Evolutionary conservation across 1,140 invertebrate genomes (phyloP).

Genomic region (Augochlora pura): DNA sequence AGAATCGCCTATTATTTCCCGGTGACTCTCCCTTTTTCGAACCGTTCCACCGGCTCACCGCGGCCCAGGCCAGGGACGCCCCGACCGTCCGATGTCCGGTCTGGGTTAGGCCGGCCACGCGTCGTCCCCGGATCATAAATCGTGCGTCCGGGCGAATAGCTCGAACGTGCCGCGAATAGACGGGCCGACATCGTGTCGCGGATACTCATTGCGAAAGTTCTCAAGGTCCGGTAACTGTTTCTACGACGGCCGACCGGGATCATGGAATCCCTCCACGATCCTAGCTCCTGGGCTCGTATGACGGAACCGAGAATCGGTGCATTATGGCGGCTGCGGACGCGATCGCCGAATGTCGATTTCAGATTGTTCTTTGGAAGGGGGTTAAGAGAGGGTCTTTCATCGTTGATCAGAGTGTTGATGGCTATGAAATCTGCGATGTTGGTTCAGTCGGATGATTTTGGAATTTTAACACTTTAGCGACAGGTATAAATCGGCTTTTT

Average conservation of each 20-base stretch:
- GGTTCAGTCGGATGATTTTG: too few relatives aligned
- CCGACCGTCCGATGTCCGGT: not conserved
- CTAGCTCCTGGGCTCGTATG: not conserved
- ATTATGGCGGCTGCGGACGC: too few relatives aligned
- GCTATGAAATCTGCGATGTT: too few relatives aligned
- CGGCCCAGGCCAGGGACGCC: not conserved
- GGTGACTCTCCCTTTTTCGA: constrained; percentile 7
- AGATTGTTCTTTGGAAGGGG: too few relatives aligned
- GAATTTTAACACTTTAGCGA: too few relatives aligned
- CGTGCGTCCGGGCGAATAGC: not conserved
- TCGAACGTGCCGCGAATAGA: constrained; percentile 22
- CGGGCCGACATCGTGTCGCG: not conserved
- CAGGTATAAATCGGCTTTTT: too few relatives aligned
- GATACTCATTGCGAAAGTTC: not conserved
- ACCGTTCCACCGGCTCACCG: too few relatives aligned
- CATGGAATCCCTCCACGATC: not conserved
- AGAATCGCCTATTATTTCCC: constrained; percentile 40
- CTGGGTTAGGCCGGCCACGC: not conserved
- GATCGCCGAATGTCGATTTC: too few relatives aligned
- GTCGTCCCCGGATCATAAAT: constrained; percentile 17
- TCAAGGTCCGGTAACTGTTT: constrained; percentile 39
- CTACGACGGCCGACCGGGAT: not conserved
- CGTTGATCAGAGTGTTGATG: too few relatives aligned
- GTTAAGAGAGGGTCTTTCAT: too few relatives aligned
- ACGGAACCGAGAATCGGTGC: too few relatives aligned